These are phyloP conservation scores for Arctocebus calabarensis DNA, from an alignment of 2,797 vertebrate species.

Conservation along the genomic window DNA sequence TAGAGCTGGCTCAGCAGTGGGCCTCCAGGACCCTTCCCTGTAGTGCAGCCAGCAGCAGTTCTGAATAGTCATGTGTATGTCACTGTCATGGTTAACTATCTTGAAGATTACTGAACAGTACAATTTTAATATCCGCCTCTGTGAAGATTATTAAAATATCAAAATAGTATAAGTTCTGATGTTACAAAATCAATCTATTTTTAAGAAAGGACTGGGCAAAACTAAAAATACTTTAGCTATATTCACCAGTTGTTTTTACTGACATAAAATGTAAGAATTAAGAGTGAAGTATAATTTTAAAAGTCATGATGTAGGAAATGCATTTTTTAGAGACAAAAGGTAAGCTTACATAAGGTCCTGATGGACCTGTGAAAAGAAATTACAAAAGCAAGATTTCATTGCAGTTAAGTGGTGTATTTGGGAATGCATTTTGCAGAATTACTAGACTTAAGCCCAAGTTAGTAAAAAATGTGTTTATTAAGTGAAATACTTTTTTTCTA, in stretches of 20 bases:
- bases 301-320: background rate
- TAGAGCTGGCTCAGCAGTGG: background rate
- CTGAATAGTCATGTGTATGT: background rate
- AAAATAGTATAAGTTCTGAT: background rate
- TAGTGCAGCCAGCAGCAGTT: background rate
- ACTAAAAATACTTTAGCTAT: background rate
- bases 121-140: constrained; percentile 14
- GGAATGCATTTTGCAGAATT: background rate
- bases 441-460: background rate
- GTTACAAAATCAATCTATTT: constrained; percentile 48
- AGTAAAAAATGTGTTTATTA: constrained; percentile 14
- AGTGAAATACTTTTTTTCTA: background rate
- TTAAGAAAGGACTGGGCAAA: background rate
- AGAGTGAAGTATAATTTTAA: constrained; percentile 6
- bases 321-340: background rate
- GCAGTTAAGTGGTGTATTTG: background rate
- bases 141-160: background rate
- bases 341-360: background rate
- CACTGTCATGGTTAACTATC: background rate
- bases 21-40: background rate
- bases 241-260: background rate
- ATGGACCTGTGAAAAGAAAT: background rate
- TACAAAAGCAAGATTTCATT: background rate
- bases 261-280: constrained; percentile 32
- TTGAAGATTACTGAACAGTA: background rate